Conservation (phyloP, 2,113 vertebrate genomes). For the Probosciger aterrimus region DNA sequence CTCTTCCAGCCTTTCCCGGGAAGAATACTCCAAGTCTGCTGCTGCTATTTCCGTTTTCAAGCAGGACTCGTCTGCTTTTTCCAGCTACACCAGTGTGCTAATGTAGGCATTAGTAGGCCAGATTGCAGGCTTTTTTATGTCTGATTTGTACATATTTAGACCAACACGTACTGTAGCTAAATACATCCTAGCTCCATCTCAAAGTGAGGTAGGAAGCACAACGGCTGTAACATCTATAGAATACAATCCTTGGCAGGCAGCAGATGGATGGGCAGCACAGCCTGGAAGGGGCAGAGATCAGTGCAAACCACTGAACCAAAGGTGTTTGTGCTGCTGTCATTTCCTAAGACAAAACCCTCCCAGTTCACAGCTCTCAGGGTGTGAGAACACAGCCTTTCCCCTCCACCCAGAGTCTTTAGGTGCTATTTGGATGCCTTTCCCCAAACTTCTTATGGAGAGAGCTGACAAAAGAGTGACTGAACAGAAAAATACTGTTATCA, state of each 20-base stretch:
- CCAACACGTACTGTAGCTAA: conserved; percentile 24
- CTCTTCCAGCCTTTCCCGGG: neutral
- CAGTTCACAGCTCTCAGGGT: neutral
- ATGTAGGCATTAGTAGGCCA: conserved; percentile 37
- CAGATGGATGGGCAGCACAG: neutral
- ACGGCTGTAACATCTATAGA: neutral
- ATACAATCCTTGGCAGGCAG: neutral
- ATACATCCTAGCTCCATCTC: neutral
- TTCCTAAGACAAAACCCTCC: neutral
- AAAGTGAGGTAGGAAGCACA: neutral
- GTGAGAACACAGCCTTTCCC: fast-evolving
- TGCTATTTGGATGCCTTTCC: neutral
- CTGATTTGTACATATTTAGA: conserved; percentile 43
- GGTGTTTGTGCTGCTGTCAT: neutral
- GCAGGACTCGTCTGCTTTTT: neutral
- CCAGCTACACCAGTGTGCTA: conserved; percentile 22
- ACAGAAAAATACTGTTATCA: neutral
- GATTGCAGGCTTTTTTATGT: conserved; percentile 29
- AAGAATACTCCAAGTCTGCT: neutral
- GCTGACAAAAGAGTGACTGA: neutral
- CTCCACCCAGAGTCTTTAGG: fast-evolving
- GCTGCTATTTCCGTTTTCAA: neutral
- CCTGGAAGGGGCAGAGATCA: neutral
- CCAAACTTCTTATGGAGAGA: neutral
- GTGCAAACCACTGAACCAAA: neutral